Evolutionary conservation across 2,113 vertebrate species (phyloP).

Genomic region (Eidolon helvum): DNA sequence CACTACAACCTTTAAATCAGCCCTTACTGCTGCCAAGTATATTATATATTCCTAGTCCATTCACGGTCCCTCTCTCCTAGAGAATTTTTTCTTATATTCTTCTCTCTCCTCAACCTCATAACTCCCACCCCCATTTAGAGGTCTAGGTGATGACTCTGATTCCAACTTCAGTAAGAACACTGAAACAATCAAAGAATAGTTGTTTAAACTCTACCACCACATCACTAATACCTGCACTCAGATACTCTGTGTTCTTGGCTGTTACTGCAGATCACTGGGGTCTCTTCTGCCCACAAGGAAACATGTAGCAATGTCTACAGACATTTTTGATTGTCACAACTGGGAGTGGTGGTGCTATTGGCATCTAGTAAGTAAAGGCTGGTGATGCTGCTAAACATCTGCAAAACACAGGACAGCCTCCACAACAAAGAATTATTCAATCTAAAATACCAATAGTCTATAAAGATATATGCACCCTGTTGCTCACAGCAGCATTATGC

Average conservation of each 20-base stretch:
- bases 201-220: neutral
- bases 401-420: neutral
- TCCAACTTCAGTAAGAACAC: neutral
- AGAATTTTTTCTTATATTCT: neutral
- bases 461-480: no score
- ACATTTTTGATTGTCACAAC: neutral
- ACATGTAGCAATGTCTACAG: neutral
- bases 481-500: no score
- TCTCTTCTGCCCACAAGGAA: neutral
- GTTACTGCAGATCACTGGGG: neutral
- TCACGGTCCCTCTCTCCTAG: neutral
- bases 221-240: neutral
- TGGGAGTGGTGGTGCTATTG: neutral
- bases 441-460: neutral
- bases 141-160: neutral
- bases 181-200: neutral
- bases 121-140: neutral
- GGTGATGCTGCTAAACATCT: neutral
- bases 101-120: neutral
- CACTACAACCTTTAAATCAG: neutral
- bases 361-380: neutral
- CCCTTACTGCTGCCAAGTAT: neutral
- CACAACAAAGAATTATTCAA: neutral
- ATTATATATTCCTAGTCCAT: neutral
- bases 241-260: neutral